Percentiles rank a stretch among this genome's conserved stretches.
Evolutionary conservation across 2,888 invertebrate species (phyloP).

Genomic region (Rhingia campestris): DNA sequence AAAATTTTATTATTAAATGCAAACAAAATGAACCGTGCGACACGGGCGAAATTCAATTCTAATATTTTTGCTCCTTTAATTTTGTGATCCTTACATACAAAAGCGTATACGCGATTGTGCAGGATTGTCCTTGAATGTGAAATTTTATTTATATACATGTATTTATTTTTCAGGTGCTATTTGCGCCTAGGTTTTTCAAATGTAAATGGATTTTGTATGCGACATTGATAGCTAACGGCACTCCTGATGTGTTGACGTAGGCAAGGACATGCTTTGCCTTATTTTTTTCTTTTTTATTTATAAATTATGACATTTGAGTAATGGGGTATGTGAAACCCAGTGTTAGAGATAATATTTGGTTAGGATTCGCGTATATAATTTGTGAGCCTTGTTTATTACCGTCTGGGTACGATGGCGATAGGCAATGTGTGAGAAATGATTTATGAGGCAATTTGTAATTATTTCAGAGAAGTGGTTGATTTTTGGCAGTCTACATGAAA

Average conservation of each 20-base stretch:
- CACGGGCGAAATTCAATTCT: constrained; percentile 32
- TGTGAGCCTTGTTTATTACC: not conserved
- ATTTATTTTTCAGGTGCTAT: not conserved
- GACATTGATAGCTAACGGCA: constrained; percentile 23
- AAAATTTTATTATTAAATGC: not conserved
- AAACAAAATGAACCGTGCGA: not conserved
- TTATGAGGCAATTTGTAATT: constrained; percentile 42
- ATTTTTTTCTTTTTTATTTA: not conserved
- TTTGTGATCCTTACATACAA: constrained; percentile 29
- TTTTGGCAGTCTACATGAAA: too few species aligned
- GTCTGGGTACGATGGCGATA: not conserved
- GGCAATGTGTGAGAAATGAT: constrained; percentile 29
- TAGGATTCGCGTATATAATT: not conserved
- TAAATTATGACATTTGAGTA: constrained; percentile 26
- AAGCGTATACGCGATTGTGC: constrained; percentile 7
- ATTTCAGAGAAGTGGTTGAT: not conserved
- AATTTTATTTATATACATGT: constrained; percentile 6
- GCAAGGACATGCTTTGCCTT: constrained; percentile 33
- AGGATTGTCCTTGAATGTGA: constrained; percentile 28
- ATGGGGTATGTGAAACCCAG: constrained; percentile 20
- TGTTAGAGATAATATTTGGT: constrained; percentile 23
- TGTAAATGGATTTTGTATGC: constrained; percentile 53
- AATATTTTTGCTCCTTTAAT: constrained; percentile 38
- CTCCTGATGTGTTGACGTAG: constrained; percentile 33
- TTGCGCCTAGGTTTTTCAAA: constrained; percentile 6